Percentiles rank a stretch among this genome's conserved stretches.
phyloP scores from a whole-genome alignment of 2,113 vertebrate genomes.

The Nymphicus hollandicus region DNA sequence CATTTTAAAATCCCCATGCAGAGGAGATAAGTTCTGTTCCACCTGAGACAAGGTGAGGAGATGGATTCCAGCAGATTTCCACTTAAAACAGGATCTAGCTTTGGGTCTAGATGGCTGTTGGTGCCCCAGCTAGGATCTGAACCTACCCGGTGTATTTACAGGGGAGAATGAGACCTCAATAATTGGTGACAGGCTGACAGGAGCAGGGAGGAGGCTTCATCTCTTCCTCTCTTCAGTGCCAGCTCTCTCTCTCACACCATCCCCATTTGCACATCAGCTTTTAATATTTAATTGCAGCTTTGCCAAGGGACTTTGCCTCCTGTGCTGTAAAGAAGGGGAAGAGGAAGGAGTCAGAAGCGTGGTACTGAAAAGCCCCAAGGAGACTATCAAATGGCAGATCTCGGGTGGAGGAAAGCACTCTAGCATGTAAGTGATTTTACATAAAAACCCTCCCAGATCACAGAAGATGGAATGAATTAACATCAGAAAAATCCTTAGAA shows the following conservation, averaged over 20 bases:
- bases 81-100: neutral
- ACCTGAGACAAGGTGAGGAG: neutral
- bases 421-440: slow-evolving; percentile 63
- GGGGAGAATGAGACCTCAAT: neutral
- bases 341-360: neutral
- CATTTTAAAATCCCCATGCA: neutral
- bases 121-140: neutral
- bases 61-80: neutral
- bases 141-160: neutral
- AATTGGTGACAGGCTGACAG: neutral
- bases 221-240: neutral
- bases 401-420: slow-evolving; percentile 2
- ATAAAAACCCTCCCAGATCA: slow-evolving; percentile 16
- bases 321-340: neutral
- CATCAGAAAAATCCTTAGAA: slow-evolving; percentile 15
- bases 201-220: neutral
- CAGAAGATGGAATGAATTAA: slow-evolving; percentile 29
- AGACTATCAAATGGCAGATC: slow-evolving; percentile 37
- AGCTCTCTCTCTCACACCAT: neutral
- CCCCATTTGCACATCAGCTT: slow-evolving; percentile 26
- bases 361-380: slow-evolving; percentile 12
- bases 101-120: neutral
- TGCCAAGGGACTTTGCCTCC: slow-evolving; percentile 60
- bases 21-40: neutral
- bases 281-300: slow-evolving; percentile 66